These are phyloP conservation scores for Ectemnius lituratus DNA, from an alignment of 2,888 invertebrate species.

Conservation along the genomic window DNA sequence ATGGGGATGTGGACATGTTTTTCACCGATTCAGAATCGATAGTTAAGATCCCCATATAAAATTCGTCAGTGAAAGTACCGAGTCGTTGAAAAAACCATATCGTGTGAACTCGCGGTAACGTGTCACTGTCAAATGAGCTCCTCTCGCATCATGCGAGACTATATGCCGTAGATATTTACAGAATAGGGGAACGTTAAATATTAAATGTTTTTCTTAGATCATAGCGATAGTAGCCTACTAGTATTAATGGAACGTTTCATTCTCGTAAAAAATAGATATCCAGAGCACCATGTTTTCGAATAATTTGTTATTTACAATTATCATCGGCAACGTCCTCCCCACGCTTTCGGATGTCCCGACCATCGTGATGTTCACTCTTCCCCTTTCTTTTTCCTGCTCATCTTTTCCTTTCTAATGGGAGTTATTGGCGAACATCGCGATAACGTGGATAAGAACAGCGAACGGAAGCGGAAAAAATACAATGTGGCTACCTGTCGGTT, in stretches of 20 bases:
- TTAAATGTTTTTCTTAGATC: slow-evolving; percentile 56
- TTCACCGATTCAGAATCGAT: no score
- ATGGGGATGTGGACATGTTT: no score
- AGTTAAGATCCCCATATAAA: no score
- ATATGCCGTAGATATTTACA: slow-evolving; percentile 64
- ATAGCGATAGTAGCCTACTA: slow-evolving; percentile 55
- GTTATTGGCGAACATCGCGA: no score
- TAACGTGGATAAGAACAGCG: no score
- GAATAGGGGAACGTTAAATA: slow-evolving; percentile 66
- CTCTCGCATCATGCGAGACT: slow-evolving; percentile 64
- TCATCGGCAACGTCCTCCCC: slow-evolving; percentile 20
- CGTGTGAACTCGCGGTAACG: not conserved
- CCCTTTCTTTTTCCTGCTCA: not conserved
- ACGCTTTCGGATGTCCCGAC: not conserved
- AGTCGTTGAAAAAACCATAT: no score
- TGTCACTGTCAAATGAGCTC: slow-evolving; percentile 48
- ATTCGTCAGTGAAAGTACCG: no score
- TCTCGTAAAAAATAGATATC: slow-evolving; percentile 69
- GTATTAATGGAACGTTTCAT: slow-evolving; percentile 69
- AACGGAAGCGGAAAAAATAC: slow-evolving; percentile 40
- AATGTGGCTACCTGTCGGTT: slow-evolving; percentile 38
- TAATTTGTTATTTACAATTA: slow-evolving; percentile 63
- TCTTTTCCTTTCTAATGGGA: no score
- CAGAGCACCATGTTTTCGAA: slow-evolving; percentile 70
- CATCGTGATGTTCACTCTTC: slow-evolving; percentile 2